phyloP scores from a whole-genome alignment of 2,113 vertebrate genomes.

The Eidolon helvum region DNA sequence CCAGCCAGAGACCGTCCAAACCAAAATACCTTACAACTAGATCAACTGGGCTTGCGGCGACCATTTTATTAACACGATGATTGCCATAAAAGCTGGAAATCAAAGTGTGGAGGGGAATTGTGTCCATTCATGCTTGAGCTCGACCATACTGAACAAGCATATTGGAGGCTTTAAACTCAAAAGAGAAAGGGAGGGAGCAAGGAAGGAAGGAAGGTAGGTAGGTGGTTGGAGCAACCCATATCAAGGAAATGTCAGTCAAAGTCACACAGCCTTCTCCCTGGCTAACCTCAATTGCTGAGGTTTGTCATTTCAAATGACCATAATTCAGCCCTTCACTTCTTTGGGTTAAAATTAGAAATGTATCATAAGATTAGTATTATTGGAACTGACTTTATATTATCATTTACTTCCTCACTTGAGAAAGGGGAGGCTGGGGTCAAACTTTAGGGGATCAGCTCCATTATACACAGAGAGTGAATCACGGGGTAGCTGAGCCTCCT shows the following conservation, averaged over 20 bases:
- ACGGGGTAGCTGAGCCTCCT: accelerated
- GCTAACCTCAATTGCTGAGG: not conserved
- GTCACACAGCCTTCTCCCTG: not conserved
- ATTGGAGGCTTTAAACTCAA: not conserved
- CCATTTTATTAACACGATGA: not conserved
- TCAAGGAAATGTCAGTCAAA: not conserved
- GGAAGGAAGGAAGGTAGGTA: accelerated
- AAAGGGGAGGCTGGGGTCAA: not conserved
- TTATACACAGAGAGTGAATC: not conserved
- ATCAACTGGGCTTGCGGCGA: too few relatives aligned
- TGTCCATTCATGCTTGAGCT: not conserved
- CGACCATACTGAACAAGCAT: too few relatives aligned
- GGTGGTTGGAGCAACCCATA: not conserved
- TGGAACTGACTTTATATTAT: not conserved
- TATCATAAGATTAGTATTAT: not conserved
- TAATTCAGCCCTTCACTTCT: not conserved
- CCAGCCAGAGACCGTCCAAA: not conserved
- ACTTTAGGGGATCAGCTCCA: not conserved
- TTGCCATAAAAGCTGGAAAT: not conserved
- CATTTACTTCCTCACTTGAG: not conserved
- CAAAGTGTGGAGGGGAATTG: not conserved
- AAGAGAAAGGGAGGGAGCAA: not conserved
- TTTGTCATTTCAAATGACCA: not conserved
- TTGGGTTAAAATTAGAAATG: not conserved
- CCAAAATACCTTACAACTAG: not conserved